A percentile compares a stretch with the other conserved stretches of the same genome.
Evolutionary conservation across 2,113 vertebrate genomes (phyloP).

Genomic region (Pygoscelis antarcticus): DNA sequence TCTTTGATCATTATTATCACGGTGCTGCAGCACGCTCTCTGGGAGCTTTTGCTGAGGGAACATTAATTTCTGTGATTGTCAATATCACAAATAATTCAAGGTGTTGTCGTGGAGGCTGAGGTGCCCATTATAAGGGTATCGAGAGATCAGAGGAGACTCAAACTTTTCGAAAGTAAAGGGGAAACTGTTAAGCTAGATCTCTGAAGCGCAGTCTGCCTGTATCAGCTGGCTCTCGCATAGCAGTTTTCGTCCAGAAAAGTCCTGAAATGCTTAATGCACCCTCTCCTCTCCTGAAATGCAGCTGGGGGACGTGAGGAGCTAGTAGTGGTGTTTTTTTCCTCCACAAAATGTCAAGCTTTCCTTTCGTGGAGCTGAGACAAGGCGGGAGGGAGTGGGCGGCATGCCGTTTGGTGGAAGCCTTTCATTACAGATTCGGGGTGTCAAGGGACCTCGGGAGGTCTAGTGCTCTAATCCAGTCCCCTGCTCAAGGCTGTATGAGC

Average conservation of each 20-base stretch:
- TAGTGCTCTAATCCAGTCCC: neutral
- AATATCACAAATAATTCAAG: neutral
- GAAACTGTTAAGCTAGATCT: neutral
- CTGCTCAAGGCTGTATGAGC: neutral
- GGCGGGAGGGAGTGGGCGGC: accelerated
- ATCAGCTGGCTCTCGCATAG: accelerated
- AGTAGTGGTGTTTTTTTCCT: neutral
- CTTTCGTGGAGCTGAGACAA: accelerated
- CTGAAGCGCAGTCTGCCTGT: accelerated
- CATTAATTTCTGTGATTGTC: neutral
- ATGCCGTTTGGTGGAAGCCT: accelerated
- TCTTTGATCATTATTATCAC: neutral
- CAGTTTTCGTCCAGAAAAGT: neutral
- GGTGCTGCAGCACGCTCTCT: neutral
- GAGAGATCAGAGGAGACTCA: neutral
- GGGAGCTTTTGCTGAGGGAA: neutral
- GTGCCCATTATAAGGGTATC: neutral
- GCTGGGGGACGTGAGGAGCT: accelerated
- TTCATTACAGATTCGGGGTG: neutral
- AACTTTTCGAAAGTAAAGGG: neutral
- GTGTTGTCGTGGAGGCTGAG: neutral
- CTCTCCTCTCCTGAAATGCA: neutral
- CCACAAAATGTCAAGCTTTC: neutral
- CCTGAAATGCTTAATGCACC: too few relatives aligned
- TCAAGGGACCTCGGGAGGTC: neutral